Percentiles rank a stretch among this genome's conserved stretches.
Evolutionary conservation across 2,797 vertebrate species (phyloP).

Genomic region (Poecilia gillii): DNA sequence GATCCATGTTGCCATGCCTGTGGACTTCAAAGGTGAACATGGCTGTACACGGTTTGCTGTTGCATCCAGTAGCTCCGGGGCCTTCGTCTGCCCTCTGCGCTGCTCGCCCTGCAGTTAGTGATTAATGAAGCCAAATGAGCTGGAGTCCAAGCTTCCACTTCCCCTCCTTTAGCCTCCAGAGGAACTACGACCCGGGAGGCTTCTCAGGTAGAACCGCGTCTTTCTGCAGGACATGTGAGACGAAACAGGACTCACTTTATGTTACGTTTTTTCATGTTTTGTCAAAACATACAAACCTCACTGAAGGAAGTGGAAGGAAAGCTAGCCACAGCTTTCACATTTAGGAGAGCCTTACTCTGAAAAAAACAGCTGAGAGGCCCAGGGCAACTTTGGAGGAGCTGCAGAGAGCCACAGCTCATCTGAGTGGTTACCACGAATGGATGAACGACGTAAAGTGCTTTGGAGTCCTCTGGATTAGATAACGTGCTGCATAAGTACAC

Average conservation of each 20-base stretch:
- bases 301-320: background rate
- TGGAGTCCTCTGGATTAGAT: too few relatives aligned
- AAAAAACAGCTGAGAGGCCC: background rate
- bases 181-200: background rate
- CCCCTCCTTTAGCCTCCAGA: background rate
- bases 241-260: background rate
- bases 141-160: background rate
- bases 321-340: background rate
- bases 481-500: too few relatives aligned
- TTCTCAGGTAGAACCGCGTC: background rate
- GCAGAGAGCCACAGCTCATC: background rate
- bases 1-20: background rate
- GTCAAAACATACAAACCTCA: background rate
- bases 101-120: background rate
- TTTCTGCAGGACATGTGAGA: background rate
- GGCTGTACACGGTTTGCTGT: background rate
- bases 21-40: background rate
- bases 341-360: background rate
- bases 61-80: background rate
- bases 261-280: background rate
- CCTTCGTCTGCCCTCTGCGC: background rate
- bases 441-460: too few relatives aligned
- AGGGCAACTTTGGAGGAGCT: background rate
- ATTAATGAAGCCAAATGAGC: conserved; percentile 1
- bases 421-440: too few relatives aligned